Base-by-base conservation (phyloP, 1,140 invertebrate genomes). In the Armadillidium nasatum region DNA sequence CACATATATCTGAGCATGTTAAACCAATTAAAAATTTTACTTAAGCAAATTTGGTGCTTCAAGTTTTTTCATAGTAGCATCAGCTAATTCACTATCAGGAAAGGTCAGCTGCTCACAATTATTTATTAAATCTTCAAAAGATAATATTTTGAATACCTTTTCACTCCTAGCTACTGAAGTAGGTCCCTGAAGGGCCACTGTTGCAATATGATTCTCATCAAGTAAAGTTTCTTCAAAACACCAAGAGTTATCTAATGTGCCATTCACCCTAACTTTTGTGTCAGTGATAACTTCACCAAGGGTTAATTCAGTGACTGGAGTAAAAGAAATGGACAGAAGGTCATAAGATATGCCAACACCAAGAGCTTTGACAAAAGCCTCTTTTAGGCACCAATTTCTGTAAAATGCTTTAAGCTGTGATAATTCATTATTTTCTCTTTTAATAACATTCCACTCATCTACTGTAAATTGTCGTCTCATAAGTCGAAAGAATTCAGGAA, bases 361-460 rank as follows among this genome's bases (percentile, higher is more conserved):
- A 69, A 91, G 87, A 76, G 95, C 94, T 87, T 98, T 98, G 0
- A 95, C 91, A 84, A 95, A 95, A 84, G 93, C 93, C 84, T 98
- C 96, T 86, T 98, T 98, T n/a, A 98, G 86, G 80, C 92, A 92
- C 96, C 96, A 98, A 83, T 92, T 87, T 76, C 96, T 88, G 84
- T 91, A 96, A 84, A 97, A 97, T 80, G 89, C 90, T 9, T 85
- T 84, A 15, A 94, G 78, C 76, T 86, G 83, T 82, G 86, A 91
- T 86, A 67, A 89, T 22, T 87, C 87, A 13, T 82, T 79, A 72
- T 90, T 86, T 60, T 86, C 76, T 4, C 77, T 76, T 22, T 80
- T 86, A 76, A 98, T 95, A 74, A 87, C 88, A 4, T 81, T 79
- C 95, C 94, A 97, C 85, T 98, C 95, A 7, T 86, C 81, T 10